These are phyloP conservation scores for Dryoscopus gambensis DNA, from an alignment of 2,113 vertebrate species.

Conservation along the genomic window DNA sequence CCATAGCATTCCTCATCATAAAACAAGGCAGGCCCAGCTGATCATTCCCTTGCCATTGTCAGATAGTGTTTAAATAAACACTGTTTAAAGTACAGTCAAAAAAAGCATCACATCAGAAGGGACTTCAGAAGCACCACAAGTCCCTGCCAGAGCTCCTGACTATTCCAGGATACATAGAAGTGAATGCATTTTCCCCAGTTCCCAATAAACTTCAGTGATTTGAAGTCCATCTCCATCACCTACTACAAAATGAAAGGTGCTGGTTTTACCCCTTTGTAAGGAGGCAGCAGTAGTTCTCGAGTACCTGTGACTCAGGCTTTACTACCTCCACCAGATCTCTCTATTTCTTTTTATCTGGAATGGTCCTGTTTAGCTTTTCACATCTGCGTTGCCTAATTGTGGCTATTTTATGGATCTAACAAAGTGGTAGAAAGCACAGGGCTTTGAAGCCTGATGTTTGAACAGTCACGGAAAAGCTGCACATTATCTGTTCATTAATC, in stretches of 20 bases:
- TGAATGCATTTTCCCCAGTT: background rate
- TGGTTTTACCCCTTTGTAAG: fast-evolving
- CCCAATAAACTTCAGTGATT: background rate
- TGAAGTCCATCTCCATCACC: background rate
- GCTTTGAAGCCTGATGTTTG: background rate
- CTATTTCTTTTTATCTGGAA: background rate
- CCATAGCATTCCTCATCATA: background rate
- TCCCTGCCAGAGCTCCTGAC: background rate
- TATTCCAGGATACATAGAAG: background rate
- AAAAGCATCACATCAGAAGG: background rate
- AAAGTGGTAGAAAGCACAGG: background rate
- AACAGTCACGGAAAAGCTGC: background rate
- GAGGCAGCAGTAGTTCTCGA: background rate
- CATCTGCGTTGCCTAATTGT: fast-evolving
- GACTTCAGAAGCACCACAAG: background rate
- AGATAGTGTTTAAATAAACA: background rate
- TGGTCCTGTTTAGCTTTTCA: background rate
- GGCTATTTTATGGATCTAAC: background rate
- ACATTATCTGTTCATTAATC: background rate
- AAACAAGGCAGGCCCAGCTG: background rate
- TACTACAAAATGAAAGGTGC: background rate
- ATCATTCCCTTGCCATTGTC: background rate
- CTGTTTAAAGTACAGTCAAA: background rate
- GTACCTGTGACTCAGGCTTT: background rate
- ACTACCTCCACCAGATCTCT: background rate